Evolutionary conservation across 2,888 invertebrate species (phyloP).

Genomic region (Luperina nickerlii): DNA sequence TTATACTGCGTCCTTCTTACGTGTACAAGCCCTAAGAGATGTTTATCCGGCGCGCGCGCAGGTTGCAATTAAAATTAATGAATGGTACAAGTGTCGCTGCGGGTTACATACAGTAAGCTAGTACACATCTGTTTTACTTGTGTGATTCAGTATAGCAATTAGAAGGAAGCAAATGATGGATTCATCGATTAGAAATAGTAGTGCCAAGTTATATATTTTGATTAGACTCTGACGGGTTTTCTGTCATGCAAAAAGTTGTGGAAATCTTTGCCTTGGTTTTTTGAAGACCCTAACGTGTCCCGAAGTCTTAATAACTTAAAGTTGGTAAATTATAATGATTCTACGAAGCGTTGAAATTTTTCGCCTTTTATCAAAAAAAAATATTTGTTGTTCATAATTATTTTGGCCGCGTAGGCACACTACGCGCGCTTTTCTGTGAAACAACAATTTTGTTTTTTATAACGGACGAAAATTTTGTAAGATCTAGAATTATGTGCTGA

Average conservation of each 20-base stretch:
- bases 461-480: not conserved
- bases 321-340: not conserved
- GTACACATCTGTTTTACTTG: slow-evolving; percentile 57
- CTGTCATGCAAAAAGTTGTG: not conserved
- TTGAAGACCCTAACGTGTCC: not conserved
- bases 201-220: slow-evolving; percentile 14
- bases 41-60: slow-evolving; percentile 73
- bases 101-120: slow-evolving; percentile 60
- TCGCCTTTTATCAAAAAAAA: not conserved
- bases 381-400: not conserved
- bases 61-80: slow-evolving; percentile 82
- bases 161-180: slow-evolving; percentile 47
- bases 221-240: not conserved
- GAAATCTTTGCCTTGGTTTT: not conserved
- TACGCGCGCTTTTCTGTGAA: not conserved
- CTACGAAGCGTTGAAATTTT: not conserved
- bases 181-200: slow-evolving; percentile 44
- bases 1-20: slow-evolving; percentile 52
- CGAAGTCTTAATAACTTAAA: not conserved
- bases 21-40: slow-evolving; percentile 67
- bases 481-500: not conserved
- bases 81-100: slow-evolving; percentile 71
- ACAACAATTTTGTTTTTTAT: too few species aligned
- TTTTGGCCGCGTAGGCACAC: not conserved
- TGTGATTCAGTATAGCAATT: slow-evolving; percentile 59